These are phyloP conservation scores for Harpagus bidentatus DNA, from an alignment of 2,113 vertebrate species.

Conservation along the genomic window DNA sequence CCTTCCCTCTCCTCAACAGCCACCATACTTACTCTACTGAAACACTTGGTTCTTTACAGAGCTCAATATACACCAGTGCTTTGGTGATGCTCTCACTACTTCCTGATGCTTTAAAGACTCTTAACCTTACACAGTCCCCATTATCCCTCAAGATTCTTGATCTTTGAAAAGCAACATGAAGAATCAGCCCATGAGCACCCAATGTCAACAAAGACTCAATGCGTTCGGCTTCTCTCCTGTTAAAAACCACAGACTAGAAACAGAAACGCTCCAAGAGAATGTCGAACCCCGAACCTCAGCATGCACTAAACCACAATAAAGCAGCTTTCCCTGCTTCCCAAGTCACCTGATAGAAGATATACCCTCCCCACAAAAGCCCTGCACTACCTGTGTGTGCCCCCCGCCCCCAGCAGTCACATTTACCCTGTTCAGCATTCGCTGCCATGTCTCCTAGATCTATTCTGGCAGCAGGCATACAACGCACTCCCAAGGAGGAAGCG, in stretches of 20 bases:
- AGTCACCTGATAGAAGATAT: neutral
- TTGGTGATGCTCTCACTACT: rapidly evolving
- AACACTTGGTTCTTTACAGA: neutral
- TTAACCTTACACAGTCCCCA: neutral
- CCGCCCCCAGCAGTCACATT: neutral
- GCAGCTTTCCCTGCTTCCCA: neutral
- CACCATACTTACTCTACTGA: neutral
- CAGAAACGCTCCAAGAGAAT: neutral
- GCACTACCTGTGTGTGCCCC: rapidly evolving
- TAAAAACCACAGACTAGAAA: neutral
- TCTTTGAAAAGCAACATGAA: neutral
- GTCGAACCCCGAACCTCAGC: neutral
- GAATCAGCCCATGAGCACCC: neutral
- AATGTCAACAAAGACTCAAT: neutral
- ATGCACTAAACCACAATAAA: rapidly evolving
- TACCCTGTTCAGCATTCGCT: rapidly evolving
- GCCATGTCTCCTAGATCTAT: rapidly evolving
- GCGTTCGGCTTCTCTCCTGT: neutral
- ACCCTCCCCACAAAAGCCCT: neutral
- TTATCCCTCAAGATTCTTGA: neutral
- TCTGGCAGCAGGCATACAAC: rapidly evolving
- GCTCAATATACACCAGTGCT: neutral
- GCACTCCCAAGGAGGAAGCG: rapidly evolving
- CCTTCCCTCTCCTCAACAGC: neutral
- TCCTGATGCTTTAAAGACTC: neutral